Percentiles rank a stretch among this genome's conserved stretches.
These are phyloP conservation scores for Malacoctenus gilli DNA, from an alignment of 2,797 vertebrate genomes.

Conservation along the genomic window DNA sequence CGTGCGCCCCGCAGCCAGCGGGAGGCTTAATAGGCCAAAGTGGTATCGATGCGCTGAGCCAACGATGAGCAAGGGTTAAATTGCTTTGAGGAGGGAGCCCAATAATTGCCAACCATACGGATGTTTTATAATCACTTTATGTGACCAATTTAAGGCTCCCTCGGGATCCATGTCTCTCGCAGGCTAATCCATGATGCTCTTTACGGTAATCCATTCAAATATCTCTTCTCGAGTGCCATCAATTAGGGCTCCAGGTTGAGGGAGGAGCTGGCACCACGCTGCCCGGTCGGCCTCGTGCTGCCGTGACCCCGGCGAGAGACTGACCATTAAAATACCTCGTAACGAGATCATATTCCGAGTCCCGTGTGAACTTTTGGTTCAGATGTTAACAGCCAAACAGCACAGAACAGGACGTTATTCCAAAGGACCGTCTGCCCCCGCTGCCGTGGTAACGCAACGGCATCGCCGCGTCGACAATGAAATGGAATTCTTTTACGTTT, in stretches of 20 bases:
- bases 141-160: constrained; percentile 70
- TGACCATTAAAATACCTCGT: constrained; percentile 4
- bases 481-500: background rate
- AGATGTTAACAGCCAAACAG: background rate
- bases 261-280: constrained; percentile 35
- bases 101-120: constrained; percentile 50
- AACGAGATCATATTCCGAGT: constrained; percentile 10
- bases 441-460: too few relatives aligned
- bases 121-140: constrained; percentile 73
- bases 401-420: too few relatives aligned
- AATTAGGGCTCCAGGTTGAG: constrained; percentile 70
- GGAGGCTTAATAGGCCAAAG: constrained; percentile 14
- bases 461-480: background rate
- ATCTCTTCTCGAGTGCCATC: constrained; percentile 73
- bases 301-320: constrained; percentile 14
- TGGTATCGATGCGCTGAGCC: constrained; percentile 23
- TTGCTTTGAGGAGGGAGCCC: constrained; percentile 40
- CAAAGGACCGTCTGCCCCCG: too few relatives aligned
- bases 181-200: constrained; percentile 75
- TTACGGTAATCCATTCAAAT: constrained; percentile 80
- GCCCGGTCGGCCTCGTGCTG: constrained; percentile 38
- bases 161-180: constrained; percentile 63
- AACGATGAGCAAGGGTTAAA: constrained; percentile 42
- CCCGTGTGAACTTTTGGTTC: background rate
- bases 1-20: constrained; percentile 10